These are phyloP conservation scores for Calonectris borealis DNA, from an alignment of 2,113 vertebrate genomes.

Conservation along the genomic window DNA sequence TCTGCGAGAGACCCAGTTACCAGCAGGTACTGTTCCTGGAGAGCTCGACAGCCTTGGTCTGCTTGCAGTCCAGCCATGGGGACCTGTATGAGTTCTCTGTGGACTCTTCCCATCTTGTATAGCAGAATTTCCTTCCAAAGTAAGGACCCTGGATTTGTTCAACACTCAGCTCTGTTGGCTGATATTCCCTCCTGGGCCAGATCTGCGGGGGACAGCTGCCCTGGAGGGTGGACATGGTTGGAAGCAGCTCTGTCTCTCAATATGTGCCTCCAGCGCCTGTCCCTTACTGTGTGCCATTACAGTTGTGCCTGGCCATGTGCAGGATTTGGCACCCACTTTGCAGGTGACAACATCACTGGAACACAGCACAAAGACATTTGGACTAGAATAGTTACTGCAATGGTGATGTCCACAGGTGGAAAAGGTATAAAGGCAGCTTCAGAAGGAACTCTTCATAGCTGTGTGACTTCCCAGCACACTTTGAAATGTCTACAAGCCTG, in stretches of 20 bases:
- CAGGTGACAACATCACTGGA: not conserved
- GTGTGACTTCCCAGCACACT: not conserved
- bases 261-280: not conserved
- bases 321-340: not conserved
- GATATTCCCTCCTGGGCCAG: not conserved
- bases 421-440: not conserved
- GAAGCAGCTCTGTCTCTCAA: not conserved
- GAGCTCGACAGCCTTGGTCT: not conserved
- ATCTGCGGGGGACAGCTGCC: not conserved
- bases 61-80: not conserved
- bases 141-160: not conserved
- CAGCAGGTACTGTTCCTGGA: not conserved
- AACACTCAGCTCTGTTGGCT: not conserved
- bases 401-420: accelerated
- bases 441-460: not conserved
- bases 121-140: not conserved
- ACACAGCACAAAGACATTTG: not conserved
- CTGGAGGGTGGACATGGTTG: not conserved
- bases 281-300: not conserved
- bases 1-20: not conserved
- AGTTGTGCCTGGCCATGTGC: not conserved
- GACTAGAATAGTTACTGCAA: not conserved
- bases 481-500: not conserved
- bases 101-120: not conserved
- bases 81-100: not conserved